Conservation (phyloP, 92 coral and sea anemone genomes). For the Muricea muricata region DNA sequence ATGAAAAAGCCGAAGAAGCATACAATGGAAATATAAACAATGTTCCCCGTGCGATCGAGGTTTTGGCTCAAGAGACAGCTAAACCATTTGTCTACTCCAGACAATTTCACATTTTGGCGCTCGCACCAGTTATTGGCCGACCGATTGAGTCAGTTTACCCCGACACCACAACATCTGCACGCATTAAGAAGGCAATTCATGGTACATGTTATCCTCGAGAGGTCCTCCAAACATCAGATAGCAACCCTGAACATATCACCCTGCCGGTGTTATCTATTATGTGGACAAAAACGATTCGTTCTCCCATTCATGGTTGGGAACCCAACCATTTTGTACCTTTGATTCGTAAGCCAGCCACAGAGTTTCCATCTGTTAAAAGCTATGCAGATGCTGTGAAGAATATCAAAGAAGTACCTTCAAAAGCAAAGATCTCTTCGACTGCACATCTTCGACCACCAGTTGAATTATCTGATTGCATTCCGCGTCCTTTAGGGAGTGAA, state of each 20-base stretch:
- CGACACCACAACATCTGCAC: background rate
- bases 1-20: background rate
- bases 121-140: background rate
- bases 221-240: too few relatives aligned
- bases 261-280: too few relatives aligned
- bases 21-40: background rate
- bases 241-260: too few relatives aligned
- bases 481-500: too few relatives aligned
- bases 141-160: background rate
- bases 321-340: background rate
- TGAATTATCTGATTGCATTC: too few relatives aligned
- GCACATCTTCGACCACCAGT: too few relatives aligned
- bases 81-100: background rate
- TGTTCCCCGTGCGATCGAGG: background rate
- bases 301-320: too few relatives aligned
- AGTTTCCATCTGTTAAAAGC: background rate
- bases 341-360: background rate
- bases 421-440: too few relatives aligned
- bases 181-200: background rate
- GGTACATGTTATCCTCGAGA: background rate
- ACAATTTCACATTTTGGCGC: background rate
- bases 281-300: too few relatives aligned
- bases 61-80: background rate
- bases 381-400: background rate
- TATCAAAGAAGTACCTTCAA: too few relatives aligned